Percentiles rank a stretch among this genome's conserved stretches.
Conservation (phyloP, 2,113 vertebrate genomes). For the Alligator sinensis region DNA sequence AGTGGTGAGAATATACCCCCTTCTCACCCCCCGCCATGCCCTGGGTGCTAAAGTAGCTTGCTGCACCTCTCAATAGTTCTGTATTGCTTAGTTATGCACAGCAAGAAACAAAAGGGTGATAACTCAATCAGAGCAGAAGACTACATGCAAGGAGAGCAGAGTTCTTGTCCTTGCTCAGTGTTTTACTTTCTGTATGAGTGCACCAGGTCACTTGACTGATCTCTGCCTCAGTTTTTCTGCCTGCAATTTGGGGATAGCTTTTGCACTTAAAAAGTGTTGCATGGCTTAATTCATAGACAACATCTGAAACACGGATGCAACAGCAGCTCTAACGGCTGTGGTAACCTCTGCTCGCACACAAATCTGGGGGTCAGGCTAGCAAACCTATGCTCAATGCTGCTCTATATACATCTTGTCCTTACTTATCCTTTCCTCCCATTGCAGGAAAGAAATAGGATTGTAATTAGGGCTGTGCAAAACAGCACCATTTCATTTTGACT, state of each 20-base stretch:
- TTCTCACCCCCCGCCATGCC: too few species aligned
- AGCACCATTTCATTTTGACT: too few species aligned
- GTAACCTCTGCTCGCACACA: not conserved
- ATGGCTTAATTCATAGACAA: not conserved
- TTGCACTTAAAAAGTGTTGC: not conserved
- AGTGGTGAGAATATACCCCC: too few species aligned
- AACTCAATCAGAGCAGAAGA: not conserved
- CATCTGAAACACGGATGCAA: not conserved
- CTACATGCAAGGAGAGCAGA: not conserved
- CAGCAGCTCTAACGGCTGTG: not conserved
- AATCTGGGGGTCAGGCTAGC: not conserved
- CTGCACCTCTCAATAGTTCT: not conserved
- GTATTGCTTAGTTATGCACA: not conserved
- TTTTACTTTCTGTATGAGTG: not conserved
- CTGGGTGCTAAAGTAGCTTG: too few species aligned
- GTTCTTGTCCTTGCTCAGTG: not conserved
- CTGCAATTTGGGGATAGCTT: not conserved
- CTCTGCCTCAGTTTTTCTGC: not conserved
- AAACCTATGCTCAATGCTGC: not conserved
- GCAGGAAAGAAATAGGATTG: too few species aligned
- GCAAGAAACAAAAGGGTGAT: not conserved
- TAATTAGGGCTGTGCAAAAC: too few species aligned
- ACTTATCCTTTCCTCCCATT: not conserved
- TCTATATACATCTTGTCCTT: not conserved
- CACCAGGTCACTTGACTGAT: not conserved